A percentile compares a stretch with the other conserved stretches of the same genome.
Conservation (phyloP, 2,888 invertebrate genomes). For the Euclidia mi region DNA sequence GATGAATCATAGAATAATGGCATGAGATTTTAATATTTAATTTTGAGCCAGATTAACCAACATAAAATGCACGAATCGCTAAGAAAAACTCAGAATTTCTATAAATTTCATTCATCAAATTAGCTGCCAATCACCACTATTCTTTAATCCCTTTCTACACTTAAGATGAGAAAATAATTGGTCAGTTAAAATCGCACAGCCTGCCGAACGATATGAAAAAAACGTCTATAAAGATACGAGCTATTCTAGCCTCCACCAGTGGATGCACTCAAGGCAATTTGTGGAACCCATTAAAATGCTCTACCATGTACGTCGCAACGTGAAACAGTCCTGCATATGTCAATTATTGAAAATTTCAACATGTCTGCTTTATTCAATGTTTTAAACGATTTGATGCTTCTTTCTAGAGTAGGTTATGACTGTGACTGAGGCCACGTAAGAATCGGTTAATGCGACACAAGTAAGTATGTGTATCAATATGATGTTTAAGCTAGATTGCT, state of each 20-base stretch:
- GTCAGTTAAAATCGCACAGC: slow-evolving; percentile 25
- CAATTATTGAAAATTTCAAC: not conserved
- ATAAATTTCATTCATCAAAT: too few relatives aligned
- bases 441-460: too few relatives aligned
- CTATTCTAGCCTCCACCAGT: slow-evolving; percentile 28
- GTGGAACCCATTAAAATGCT: slow-evolving; percentile 46
- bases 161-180: slow-evolving; percentile 16
- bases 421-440: too few relatives aligned
- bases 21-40: too few relatives aligned
- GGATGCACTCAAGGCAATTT: slow-evolving; percentile 55
- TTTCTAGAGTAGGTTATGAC: too few relatives aligned
- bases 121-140: not conserved
- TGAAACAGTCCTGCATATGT: slow-evolving; percentile 8
- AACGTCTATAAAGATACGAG: slow-evolving; percentile 18
- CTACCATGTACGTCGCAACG: slow-evolving; percentile 23
- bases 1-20: too few relatives aligned
- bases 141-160: not conserved
- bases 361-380: not conserved
- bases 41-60: too few relatives aligned
- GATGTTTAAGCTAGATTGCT: too few relatives aligned
- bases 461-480: too few relatives aligned
- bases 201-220: slow-evolving; percentile 18
- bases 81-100: too few relatives aligned
- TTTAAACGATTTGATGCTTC: too few relatives aligned
- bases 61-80: too few relatives aligned